Evolutionary conservation across 1,140 invertebrate genomes (phyloP), one percentile per base, ranked within the genome.

Genomic region (Drosophila suzukii): DNA sequence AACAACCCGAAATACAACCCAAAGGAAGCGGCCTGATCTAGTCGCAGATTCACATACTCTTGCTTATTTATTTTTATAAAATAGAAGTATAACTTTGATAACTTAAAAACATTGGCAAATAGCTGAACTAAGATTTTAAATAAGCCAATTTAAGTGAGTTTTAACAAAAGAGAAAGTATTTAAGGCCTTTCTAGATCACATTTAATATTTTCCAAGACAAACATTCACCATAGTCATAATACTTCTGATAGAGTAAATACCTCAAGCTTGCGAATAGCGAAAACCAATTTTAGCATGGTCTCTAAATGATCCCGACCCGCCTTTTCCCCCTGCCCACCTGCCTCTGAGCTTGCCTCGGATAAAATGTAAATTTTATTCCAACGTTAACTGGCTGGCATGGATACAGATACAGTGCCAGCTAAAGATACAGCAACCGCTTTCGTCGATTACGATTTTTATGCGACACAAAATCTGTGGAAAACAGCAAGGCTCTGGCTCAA

Each of bases 291-390:
- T 44, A 43, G 20, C 36, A 34, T 39, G 32, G 51, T 72, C 67
- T 63, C 56, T 46, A 72, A 72, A 71, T 44, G 66, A 51, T 59
- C 20, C 47, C 30, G 32, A 8, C 34, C 30, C 49, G 13, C 13
- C 17, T 11, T 12, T 24, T 10, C 6, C 12, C 49, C 60, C 34
- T 44, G 60, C 66, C 72, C 73, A 75, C 73, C 73, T 75, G 56
- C 44, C 43, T 38, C 63, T 43, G n/a, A 57, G 74, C 63, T 59
- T 61, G 54, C 72, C 41, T 78, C 41, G 75, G 63, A 72, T 81
- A 81, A 80, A 80, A 81, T 82, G 75, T 82, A 68, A 82, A 82
- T 82, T 82, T 74, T 82, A 75, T 82, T 62, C 61, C 34, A 41
- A 81, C 78, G 78, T 81, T 81, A 81, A 81, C 76, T 75, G 78